Base-by-base conservation (phyloP, 2,113 vertebrate genomes). In the Terrapene triunguis region DNA sequence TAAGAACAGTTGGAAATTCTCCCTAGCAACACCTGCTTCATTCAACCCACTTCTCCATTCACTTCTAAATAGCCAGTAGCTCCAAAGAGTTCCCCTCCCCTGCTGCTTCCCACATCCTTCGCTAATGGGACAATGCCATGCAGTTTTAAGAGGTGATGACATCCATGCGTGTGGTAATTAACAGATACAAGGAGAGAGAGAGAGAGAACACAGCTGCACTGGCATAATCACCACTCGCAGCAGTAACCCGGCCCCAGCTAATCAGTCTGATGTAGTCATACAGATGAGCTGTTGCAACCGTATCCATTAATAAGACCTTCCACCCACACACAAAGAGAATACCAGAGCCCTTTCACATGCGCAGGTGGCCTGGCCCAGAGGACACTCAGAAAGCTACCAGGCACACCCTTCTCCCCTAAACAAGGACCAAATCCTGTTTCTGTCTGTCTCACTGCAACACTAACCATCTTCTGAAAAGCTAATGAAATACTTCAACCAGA, bases 291-390 rank as follows among this genome's bases (percentile, higher is more conserved):
- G 62, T 48, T 96, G 89, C 91, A 96, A 86, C 57, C 54, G 86
- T 69, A 95, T 93, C 95, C 96, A 97, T 98, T 98, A 97, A 84
- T 76, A 91, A 87, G 96, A 96, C 94, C 96, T 96, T 96, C 96
- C 95, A 92, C 95, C 91, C 65, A 92, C 14, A 78, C 47, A 87
- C 5, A 59, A 54, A 76, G 81, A 13, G 25, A 47, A 79, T 4
- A 22, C 38, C 1, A 93, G 83, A 59, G 94, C 94, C 24, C 69
- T 91, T 94, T 89, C 89, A 89, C 79, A 96, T 38, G 32, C 3
- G 54, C 91, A 95, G 82, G 84, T 95, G 38, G 65, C 29, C 47
- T 92, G 90, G 92, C 90, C 89, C 89, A 84, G 88, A 92, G 88
- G 87, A 87, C 54, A 87, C 90, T 89, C 93, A 94, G 87, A 87